phyloP scores from a whole-genome alignment of 2,113 vertebrate genomes.

The Perccottus glenii region DNA sequence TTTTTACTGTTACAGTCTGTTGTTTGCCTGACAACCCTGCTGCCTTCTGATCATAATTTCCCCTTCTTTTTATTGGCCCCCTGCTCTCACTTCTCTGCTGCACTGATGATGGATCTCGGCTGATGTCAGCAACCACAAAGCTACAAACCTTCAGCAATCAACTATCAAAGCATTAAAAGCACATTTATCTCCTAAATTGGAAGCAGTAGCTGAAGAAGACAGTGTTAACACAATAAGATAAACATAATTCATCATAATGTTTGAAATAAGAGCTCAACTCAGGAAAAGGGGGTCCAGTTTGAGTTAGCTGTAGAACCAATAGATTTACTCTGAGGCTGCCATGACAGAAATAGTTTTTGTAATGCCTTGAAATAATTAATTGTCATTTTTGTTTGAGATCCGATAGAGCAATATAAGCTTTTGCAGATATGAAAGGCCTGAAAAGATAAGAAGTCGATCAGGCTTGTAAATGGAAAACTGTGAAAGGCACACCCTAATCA shows the following conservation, averaged over 20 bases:
- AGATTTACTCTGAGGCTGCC: slow-evolving; percentile 33
- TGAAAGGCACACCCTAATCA: slow-evolving; percentile 30
- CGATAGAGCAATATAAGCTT: slow-evolving; percentile 39
- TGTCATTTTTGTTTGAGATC: slow-evolving; percentile 50
- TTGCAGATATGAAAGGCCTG: slow-evolving; percentile 34
- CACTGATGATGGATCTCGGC: slow-evolving; percentile 28
- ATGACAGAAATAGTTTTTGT: slow-evolving; percentile 16
- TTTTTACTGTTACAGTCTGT: too few species aligned
- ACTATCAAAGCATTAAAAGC: slow-evolving; percentile 29
- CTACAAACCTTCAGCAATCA: slow-evolving; percentile 37
- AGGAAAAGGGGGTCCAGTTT: slow-evolving; percentile 30
- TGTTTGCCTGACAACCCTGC: neutral
- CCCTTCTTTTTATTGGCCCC: slow-evolving; percentile 12
- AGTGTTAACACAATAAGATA: slow-evolving; percentile 15
- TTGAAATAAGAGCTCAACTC: slow-evolving; percentile 8
- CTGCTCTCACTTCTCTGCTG: neutral
- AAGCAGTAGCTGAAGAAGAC: slow-evolving; percentile 1
- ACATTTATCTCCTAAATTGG: slow-evolving; percentile 22
- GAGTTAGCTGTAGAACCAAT: slow-evolving; percentile 25
- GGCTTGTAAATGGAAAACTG: slow-evolving; percentile 35
- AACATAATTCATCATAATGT: slow-evolving; percentile 35
- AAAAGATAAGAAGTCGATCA: slow-evolving; percentile 44
- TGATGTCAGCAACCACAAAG: slow-evolving; percentile 26
- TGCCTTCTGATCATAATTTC: slow-evolving; percentile 1
- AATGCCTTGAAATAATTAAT: slow-evolving; percentile 38